Base-by-base conservation (phyloP, 2,113 vertebrate species). In the Albula goreensis region DNA sequence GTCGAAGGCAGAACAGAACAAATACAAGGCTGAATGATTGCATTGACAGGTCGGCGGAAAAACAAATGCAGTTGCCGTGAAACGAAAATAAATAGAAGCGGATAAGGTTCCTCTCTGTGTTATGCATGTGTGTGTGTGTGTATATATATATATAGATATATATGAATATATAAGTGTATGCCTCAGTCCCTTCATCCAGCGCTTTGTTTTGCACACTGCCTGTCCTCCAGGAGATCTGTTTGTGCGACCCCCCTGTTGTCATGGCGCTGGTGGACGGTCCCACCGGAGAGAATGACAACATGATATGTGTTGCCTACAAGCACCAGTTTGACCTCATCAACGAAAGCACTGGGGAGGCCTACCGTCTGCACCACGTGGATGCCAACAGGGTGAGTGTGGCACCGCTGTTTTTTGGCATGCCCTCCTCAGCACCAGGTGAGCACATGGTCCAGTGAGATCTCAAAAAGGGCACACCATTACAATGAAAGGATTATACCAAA, bases 321-420 rank as follows among this genome's bases (percentile, higher is more conserved):
- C 98, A 99, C 90, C 98, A 99, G 91, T 99, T 99, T 84, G 98
- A 99, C 87, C 93, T 99, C 91, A 96, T 99, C 92, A 99, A 97
- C 15, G 98, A 99, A 94, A 99, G 98, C 94, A 99, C 98, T 0
- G 98, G 98, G 5, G 98, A 99, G 63, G 97, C 96, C 87, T 99
- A 97, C 87, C 89, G 97, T 89, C 92, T 99, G 86, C 98, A 99
- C 90, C 97, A 99, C 0, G 94, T 99, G 41, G 98, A 99, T 84
- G 94, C 98, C 85, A 99, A 92, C 95, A 97, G 96, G 96, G 98
- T 99, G 91, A 93, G 96, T 66, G 50, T 48, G 25, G 51, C 41
- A 81, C 66, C 52, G 15, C 22, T 25, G 13, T 53, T 50, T 31
- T 63, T 1, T 51, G 50, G 11, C 2, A n/a, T 0, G 51, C 48